Evolutionary conservation across 2,888 invertebrate species (phyloP).

Genomic region (Toxonevra muliebris): DNA sequence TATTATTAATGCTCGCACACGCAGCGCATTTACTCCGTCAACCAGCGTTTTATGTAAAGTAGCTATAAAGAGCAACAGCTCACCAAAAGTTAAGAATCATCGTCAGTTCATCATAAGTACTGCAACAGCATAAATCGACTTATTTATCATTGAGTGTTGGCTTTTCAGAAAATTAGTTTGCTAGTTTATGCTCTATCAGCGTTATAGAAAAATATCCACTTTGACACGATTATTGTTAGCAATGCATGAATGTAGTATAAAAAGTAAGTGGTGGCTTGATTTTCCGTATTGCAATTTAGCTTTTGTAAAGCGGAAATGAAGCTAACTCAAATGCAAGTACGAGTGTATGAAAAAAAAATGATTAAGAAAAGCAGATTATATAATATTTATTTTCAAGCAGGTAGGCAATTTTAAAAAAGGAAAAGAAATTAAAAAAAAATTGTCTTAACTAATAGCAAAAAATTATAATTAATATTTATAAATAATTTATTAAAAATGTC

Average conservation of each 20-base stretch:
- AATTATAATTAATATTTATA: not conserved
- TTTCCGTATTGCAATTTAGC: too few relatives aligned
- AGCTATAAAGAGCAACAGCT: too few relatives aligned
- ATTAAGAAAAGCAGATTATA: not conserved
- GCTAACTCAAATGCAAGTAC: not conserved
- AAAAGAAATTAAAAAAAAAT: not conserved
- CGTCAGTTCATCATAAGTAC: too few relatives aligned
- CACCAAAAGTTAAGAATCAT: too few relatives aligned
- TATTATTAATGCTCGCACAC: conserved; percentile 30
- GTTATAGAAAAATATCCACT: conserved; percentile 24
- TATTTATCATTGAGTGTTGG: too few relatives aligned
- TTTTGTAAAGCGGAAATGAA: not conserved
- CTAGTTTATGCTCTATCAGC: conserved; percentile 27
- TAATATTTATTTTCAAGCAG: not conserved
- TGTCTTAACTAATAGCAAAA: not conserved
- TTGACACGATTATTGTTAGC: conserved; percentile 25
- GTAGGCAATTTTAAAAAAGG: not conserved
- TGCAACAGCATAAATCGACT: too few relatives aligned
- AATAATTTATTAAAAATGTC: not conserved
- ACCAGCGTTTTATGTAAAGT: too few relatives aligned
- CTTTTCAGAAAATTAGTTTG: too few relatives aligned
- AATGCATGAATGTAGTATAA: too few relatives aligned
- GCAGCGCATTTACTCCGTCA: not conserved
- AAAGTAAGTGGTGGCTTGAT: too few relatives aligned
- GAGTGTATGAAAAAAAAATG: not conserved